Evolutionary conservation across 2,113 vertebrate species (phyloP).

Genomic region (Mandrillus leucophaeus): DNA sequence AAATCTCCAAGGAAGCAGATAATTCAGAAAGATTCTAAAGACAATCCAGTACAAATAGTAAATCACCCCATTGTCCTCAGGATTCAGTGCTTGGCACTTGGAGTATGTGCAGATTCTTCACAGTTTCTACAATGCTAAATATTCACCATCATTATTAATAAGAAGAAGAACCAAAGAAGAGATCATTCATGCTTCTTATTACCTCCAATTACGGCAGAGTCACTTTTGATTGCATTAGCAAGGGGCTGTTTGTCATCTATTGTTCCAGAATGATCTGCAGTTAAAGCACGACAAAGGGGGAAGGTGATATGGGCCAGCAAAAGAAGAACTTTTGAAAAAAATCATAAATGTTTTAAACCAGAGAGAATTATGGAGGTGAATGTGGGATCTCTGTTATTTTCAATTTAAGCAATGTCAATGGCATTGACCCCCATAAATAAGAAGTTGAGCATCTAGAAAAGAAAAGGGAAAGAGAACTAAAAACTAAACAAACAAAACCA

Average conservation of each 20-base stretch:
- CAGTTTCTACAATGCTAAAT: not conserved
- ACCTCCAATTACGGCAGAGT: constrained; percentile 97
- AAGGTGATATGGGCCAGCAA: constrained; percentile 44
- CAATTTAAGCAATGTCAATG: not conserved
- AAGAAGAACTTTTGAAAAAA: not conserved
- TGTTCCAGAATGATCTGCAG: constrained; percentile 93
- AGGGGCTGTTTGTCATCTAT: constrained; percentile 89
- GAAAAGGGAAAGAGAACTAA: not conserved
- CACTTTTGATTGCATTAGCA: constrained; percentile 89
- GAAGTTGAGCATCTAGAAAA: not conserved
- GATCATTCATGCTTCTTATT: constrained; percentile 74
- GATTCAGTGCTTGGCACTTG: not conserved
- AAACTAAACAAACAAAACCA: not conserved
- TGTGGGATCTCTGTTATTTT: not conserved
- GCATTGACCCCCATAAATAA: not conserved
- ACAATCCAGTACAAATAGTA: not conserved
- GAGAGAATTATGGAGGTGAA: not conserved
- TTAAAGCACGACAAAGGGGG: not conserved
- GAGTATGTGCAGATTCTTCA: not conserved
- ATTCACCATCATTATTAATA: not conserved
- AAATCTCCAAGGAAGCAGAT: not conserved
- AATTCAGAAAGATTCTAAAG: not conserved
- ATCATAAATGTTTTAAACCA: not conserved
- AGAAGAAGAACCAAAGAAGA: not conserved
- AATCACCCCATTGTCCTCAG: not conserved